These are phyloP conservation scores for Agapornis roseicollis DNA, from an alignment of 2,113 vertebrate genomes.

Conservation along the genomic window DNA sequence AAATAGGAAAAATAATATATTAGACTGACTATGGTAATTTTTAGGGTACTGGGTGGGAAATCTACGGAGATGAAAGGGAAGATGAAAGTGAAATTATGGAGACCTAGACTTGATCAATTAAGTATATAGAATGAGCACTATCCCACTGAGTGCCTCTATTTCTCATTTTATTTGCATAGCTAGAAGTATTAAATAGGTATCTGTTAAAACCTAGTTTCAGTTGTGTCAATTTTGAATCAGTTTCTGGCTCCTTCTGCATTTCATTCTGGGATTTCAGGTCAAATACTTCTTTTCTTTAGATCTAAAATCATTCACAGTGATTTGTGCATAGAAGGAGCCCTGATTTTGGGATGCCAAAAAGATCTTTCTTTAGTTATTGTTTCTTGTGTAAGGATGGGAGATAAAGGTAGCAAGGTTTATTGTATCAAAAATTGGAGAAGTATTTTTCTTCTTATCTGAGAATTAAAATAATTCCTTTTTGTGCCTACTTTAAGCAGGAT, in stretches of 20 bases:
- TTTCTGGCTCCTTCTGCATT: not conserved
- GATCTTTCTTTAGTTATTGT: not conserved
- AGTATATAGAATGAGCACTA: not conserved
- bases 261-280: not conserved
- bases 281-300: not conserved
- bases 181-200: not conserved
- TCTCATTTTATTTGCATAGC: not conserved
- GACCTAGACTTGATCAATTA: not conserved
- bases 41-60: constrained; percentile 77
- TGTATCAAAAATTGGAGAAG: not conserved
- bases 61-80: constrained; percentile 81
- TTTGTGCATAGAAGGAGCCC: not conserved
- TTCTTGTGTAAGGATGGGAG: not conserved
- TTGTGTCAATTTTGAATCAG: not conserved
- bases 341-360: not conserved
- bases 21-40: constrained; percentile 83
- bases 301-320: not conserved
- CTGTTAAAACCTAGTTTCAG: not conserved
- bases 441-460: not conserved
- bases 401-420: not conserved
- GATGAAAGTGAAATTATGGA: constrained; percentile 76
- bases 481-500: not conserved
- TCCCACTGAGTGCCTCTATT: not conserved
- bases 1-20: constrained; percentile 77
- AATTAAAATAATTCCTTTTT: not conserved